Conservation (phyloP, 2,888 invertebrate species). For the Epiperipatus broadwayi region DNA sequence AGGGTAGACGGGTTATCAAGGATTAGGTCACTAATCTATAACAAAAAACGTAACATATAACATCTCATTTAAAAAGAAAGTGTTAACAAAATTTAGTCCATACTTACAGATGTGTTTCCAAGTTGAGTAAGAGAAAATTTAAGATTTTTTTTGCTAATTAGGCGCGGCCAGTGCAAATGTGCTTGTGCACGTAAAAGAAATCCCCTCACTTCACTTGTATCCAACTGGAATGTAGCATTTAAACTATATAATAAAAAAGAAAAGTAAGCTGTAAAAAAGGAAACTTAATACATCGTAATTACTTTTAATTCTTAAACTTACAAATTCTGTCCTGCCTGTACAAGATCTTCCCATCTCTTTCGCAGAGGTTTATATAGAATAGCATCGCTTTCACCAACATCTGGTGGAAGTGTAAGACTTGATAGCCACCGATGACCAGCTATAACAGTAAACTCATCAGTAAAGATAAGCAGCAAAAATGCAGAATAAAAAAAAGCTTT, state of each 20-base stretch:
- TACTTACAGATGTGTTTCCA: constrained; percentile 40
- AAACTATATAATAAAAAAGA: constrained; percentile 34
- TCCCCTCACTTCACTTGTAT: constrained; percentile 47
- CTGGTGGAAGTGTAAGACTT: constrained; percentile 41
- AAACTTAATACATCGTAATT: constrained; percentile 6
- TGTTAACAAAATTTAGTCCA: constrained; percentile 6
- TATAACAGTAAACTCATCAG: constrained; percentile 24
- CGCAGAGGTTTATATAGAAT: constrained; percentile 43
- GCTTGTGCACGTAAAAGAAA: constrained; percentile 45
- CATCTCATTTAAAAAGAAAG: not conserved
- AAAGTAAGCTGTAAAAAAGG: constrained; percentile 29
- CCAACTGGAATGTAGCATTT: constrained; percentile 51
- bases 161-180: constrained; percentile 45
- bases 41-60: constrained; percentile 14
- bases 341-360: constrained; percentile 35
- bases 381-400: constrained; percentile 47
- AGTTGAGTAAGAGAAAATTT: constrained; percentile 53
- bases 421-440: constrained; percentile 47
- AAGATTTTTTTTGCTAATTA: constrained; percentile 32
- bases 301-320: constrained; percentile 17
- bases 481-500: constrained; percentile 12
- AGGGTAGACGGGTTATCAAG: constrained; percentile 50
- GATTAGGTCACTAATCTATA: constrained; percentile 40
- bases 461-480: constrained; percentile 11
- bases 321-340: constrained; percentile 20